Percentiles rank a stretch among this genome's conserved stretches.
Conservation (phyloP, 1,140 invertebrate species). For the Temnothorax curvispinosus region DNA sequence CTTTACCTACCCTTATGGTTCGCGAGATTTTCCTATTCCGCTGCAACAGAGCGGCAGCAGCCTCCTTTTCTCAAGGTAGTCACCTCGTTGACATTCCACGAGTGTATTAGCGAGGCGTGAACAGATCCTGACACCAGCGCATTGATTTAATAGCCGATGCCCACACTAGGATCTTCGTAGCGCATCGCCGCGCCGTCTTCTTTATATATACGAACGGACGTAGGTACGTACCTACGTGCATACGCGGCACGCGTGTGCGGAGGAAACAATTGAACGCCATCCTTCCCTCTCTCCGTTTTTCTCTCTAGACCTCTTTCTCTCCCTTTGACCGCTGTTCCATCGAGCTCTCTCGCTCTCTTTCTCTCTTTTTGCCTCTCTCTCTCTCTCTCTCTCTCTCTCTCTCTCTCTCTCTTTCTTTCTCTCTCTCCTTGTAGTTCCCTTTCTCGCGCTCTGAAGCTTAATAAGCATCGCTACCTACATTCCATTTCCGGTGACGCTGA, state of each 20-base stretch:
- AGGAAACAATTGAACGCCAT: constrained; percentile 84
- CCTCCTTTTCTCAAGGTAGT: constrained; percentile 49
- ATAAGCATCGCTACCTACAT: constrained; percentile 86
- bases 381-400: constrained; percentile 45
- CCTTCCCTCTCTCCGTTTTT: constrained; percentile 73
- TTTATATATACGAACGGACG: constrained; percentile 67
- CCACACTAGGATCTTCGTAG: constrained; percentile 78
- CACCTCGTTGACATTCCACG: constrained; percentile 75
- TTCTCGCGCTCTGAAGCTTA: constrained; percentile 77
- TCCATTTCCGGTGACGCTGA: constrained; percentile 85
- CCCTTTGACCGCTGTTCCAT: constrained; percentile 33
- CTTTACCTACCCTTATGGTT: not conserved
- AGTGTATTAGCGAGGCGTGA: constrained; percentile 83
- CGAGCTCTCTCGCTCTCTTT: constrained; percentile 45
- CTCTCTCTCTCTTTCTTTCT: constrained; percentile 43
- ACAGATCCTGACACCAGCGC: constrained; percentile 81
- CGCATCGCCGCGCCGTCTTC: constrained; percentile 45
- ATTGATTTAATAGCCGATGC: constrained; percentile 85
- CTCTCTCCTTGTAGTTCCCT: constrained; percentile 18
- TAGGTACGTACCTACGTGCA: constrained; percentile 75
- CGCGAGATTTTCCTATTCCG: constrained; percentile 41
- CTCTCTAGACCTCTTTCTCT: constrained; percentile 60
- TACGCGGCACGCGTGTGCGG: constrained; percentile 82
- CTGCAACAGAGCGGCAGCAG: not conserved
- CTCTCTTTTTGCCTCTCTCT: constrained; percentile 55